Base-by-base conservation (phyloP, 2,888 invertebrate species). In the Epirrhoe alternata region DNA sequence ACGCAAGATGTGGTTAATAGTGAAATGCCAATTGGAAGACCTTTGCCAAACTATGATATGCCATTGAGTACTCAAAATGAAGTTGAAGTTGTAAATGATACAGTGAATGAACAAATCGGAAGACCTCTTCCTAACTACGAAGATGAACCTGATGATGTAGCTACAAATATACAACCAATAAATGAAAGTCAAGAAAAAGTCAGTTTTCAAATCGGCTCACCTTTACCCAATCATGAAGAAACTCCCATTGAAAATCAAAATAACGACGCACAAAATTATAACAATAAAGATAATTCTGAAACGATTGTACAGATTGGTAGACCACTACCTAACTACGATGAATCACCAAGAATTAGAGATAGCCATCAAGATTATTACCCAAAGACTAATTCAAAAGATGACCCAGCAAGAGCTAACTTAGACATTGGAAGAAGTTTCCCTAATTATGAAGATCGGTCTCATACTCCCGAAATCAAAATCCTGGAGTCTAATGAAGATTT, bases 401-500 rank as follows among this genome's bases (percentile, higher is more conserved):
- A 67, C 31, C 17, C 8, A 12, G 55, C 62, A 2, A 53, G 59
- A 14, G 71, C 69, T 4, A 64, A 64, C 42, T 60, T 64, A 50
- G 17, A 60, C 0, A 59, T 64, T 10, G 64, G 59, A 1, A 54
- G 24, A 8, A 24, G 54, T 5, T 5, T 50, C 0, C 59, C 53
- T 0, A 54, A 64, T 14, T 54, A 55, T 31, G 64, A 64, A 38
- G 72, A 78, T 10, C 80, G 86, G 7, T 74, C 86, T 17, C 69
- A 77, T 1, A 92, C 92, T 8, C 93, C 93, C 7, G 92, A 89
- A 75, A 80, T 93, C 0, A 86, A 82, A 61, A 85, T 92, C 10
- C 68, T 74, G 6, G 85, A 77, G 3, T 62, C 62, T 6, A 77
- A 82, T 16, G 81, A 82, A 68, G 78, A 79, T n/a, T 61, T 75